Percentiles rank a stretch among this genome's conserved stretches.
phyloP scores from a whole-genome alignment of 2,113 vertebrate species.

The Trochalopteron elliotii region DNA sequence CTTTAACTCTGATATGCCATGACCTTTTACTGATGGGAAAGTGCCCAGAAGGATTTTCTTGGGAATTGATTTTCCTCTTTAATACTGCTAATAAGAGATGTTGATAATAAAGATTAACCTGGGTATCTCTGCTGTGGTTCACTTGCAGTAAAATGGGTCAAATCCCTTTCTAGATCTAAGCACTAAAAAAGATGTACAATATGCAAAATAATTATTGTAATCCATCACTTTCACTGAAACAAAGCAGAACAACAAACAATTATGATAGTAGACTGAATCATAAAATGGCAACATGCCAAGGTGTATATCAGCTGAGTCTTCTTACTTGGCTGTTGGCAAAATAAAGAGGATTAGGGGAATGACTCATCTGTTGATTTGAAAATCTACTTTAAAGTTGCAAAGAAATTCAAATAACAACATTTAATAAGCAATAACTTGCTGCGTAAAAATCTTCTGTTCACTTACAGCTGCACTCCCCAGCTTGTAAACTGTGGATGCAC shows the following conservation, averaged over 20 bases:
- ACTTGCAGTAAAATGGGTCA: not conserved
- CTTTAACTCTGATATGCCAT: not conserved
- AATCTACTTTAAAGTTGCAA: constrained; percentile 20
- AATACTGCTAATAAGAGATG: not conserved
- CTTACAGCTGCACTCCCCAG: not conserved
- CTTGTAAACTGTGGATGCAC: not conserved
- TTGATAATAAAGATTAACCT: constrained; percentile 13
- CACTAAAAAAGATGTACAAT: not conserved
- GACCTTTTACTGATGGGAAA: constrained; percentile 2
- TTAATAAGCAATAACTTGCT: not conserved
- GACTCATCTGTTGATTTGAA: constrained; percentile 37
- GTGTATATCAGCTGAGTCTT: not conserved
- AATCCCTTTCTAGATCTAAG: constrained; percentile 3
- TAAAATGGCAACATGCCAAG: constrained; percentile 1
- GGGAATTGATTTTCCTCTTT: constrained; percentile 7
- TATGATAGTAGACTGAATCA: not conserved
- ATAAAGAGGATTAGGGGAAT: constrained; percentile 43
- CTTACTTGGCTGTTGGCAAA: constrained; percentile 20
- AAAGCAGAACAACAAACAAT: constrained; percentile 35
- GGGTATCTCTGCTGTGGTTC: not conserved
- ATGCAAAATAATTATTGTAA: constrained; percentile 17
- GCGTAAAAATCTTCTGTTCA: not conserved
- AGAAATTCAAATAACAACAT: not conserved
- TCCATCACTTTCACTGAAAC: constrained; percentile 12
- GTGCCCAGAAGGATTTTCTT: not conserved